These are phyloP conservation scores for Pardalotus punctatus DNA, from an alignment of 2,113 vertebrate genomes.

Conservation along the genomic window DNA sequence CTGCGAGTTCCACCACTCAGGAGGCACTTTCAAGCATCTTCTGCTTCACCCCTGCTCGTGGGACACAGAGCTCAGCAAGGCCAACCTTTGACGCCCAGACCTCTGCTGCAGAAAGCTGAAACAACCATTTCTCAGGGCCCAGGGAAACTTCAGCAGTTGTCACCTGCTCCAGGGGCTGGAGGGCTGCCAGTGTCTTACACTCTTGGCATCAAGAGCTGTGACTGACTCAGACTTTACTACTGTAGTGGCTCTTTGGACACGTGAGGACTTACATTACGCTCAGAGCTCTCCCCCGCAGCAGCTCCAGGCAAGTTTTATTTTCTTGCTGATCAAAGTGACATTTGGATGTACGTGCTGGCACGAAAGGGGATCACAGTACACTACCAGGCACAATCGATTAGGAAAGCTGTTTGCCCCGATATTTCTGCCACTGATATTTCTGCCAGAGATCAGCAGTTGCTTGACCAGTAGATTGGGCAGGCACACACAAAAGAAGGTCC, in stretches of 20 bases:
- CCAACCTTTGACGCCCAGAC: fast-evolving
- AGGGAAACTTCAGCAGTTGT: neutral
- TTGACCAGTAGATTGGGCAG: neutral
- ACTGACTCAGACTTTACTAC: neutral
- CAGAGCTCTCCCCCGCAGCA: neutral
- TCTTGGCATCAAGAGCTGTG: neutral
- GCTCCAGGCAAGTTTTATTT: neutral
- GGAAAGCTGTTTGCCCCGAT: neutral
- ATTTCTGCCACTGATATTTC: neutral
- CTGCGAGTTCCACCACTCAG: neutral
- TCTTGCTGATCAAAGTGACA: neutral
- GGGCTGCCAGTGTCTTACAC: neutral
- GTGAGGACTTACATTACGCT: neutral
- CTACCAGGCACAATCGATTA: neutral
- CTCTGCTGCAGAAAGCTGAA: neutral
- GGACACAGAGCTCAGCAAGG: neutral
- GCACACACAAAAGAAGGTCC: neutral
- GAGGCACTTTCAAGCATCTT: neutral
- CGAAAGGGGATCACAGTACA: neutral
- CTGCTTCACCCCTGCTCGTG: neutral
- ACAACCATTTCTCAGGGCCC: neutral
- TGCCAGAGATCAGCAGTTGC: neutral
- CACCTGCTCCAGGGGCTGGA: neutral
- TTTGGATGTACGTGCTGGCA: neutral
- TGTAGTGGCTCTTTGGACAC: neutral